Evolutionary conservation across 2,113 vertebrate species (phyloP).

Genomic region (Pachyramphus minor): DNA sequence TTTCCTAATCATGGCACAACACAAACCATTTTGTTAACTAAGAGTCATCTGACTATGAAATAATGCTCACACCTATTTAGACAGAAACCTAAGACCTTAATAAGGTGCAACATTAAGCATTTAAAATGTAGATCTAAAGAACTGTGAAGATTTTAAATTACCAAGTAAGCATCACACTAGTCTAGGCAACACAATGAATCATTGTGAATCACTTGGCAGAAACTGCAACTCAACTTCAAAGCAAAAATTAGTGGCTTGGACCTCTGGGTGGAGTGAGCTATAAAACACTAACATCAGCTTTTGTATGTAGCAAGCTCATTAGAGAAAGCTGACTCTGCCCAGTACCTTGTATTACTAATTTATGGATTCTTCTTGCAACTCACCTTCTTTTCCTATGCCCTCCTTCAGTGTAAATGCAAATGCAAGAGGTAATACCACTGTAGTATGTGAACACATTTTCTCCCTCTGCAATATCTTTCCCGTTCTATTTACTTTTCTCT

Average conservation of each 20-base stretch:
- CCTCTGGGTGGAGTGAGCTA: not conserved
- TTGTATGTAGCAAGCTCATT: not conserved
- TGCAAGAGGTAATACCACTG: not conserved
- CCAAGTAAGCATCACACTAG: constrained; percentile 28
- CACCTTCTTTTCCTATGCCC: not conserved
- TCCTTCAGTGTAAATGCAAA: not conserved
- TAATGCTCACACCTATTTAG: constrained; percentile 31
- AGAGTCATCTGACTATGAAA: constrained; percentile 21
- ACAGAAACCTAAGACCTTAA: constrained; percentile 40
- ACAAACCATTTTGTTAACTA: constrained; percentile 60
- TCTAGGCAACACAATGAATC: constrained; percentile 63
- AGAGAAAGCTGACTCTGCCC: not conserved
- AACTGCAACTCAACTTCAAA: constrained; percentile 69
- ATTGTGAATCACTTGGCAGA: constrained; percentile 59
- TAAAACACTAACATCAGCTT: constrained; percentile 46
- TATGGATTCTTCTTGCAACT: not conserved
- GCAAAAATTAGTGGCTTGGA: constrained; percentile 54
- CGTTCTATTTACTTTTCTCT: not conserved
- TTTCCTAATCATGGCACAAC: constrained; percentile 49
- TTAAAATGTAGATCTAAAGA: constrained; percentile 51
- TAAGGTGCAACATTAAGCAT: not conserved
- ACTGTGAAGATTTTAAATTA: constrained; percentile 56
- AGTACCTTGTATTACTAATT: not conserved
- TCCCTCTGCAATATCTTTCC: not conserved
- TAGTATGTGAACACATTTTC: not conserved